Evolutionary conservation across 2,113 vertebrate species (phyloP).

Genomic region (Acrocephalus arundinaceus): DNA sequence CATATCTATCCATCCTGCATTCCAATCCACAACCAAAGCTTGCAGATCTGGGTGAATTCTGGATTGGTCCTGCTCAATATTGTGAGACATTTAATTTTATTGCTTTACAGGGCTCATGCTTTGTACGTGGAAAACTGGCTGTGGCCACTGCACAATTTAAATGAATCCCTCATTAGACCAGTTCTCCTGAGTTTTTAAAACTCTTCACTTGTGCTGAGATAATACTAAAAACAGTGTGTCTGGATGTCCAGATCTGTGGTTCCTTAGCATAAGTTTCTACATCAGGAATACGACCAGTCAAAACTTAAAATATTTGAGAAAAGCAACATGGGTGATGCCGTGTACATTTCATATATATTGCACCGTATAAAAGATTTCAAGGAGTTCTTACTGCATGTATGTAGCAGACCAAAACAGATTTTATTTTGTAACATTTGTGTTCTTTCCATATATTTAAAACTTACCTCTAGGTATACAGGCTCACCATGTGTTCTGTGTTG

Average conservation of each 20-base stretch:
- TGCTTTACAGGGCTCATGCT: not conserved
- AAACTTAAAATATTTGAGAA: not conserved
- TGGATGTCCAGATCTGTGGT: not conserved
- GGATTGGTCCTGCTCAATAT: not conserved
- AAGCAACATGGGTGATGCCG: rapidly evolving
- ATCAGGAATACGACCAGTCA: not conserved
- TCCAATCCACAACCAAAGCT: not conserved
- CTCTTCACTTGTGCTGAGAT: not conserved
- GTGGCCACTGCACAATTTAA: not conserved
- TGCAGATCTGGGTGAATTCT: not conserved
- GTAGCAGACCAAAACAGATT: not conserved
- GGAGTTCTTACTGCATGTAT: not conserved
- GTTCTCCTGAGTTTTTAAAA: not conserved
- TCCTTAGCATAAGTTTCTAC: not conserved
- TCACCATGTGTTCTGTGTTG: not conserved
- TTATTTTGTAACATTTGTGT: not conserved
- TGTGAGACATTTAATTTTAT: rapidly evolving
- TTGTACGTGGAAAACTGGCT: not conserved
- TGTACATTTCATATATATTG: not conserved
- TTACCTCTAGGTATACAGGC: not conserved
- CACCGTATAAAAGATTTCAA: rapidly evolving
- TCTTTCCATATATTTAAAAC: not conserved
- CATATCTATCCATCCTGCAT: too few species aligned
- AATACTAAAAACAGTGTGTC: not conserved
- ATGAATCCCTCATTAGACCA: not conserved